These are phyloP conservation scores for Hydriomena furcata DNA, from an alignment of 2,888 invertebrate genomes.

Conservation along the genomic window DNA sequence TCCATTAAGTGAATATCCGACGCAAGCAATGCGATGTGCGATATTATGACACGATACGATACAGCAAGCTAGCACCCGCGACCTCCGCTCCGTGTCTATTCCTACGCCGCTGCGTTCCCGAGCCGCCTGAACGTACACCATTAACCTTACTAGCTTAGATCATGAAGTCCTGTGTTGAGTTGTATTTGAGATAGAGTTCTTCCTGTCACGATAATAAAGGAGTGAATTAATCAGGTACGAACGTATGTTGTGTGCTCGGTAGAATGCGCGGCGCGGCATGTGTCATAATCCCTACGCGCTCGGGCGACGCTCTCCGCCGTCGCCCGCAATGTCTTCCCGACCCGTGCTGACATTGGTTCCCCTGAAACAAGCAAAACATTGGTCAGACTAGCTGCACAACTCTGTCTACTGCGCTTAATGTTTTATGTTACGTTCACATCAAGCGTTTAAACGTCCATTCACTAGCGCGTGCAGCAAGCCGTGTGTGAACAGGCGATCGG, in stretches of 20 bases:
- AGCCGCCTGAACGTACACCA: background rate
- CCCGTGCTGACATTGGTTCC: conserved; percentile 79
- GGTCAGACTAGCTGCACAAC: no score
- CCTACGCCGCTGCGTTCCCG: conserved; percentile 13
- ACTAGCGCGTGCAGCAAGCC: no score
- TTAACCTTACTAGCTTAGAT: background rate
- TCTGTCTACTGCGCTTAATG: no score
- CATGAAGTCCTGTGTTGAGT: background rate
- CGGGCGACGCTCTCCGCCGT: conserved; percentile 45
- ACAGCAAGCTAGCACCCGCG: conserved; percentile 27
- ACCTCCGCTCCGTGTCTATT: conserved; percentile 31
- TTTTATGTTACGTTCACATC: no score
- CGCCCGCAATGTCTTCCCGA: conserved; percentile 76
- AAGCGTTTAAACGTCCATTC: no score
- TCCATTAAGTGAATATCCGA: conserved; percentile 22
- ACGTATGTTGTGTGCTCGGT: conserved; percentile 21
- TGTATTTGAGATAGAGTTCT: no score
- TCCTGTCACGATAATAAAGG: no score
- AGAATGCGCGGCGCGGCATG: conserved; percentile 28
- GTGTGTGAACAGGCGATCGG: no score
- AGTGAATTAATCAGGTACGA: conserved; percentile 31
- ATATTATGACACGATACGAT: conserved; percentile 19
- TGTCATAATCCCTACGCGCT: conserved; percentile 49
- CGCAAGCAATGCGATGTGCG: conserved; percentile 56
- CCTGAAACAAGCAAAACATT: conserved; percentile 46